Percentiles rank a stretch among this genome's conserved stretches.
Evolutionary conservation across 1,140 invertebrate genomes (phyloP).

Genomic region (Panonychus citri): DNA sequence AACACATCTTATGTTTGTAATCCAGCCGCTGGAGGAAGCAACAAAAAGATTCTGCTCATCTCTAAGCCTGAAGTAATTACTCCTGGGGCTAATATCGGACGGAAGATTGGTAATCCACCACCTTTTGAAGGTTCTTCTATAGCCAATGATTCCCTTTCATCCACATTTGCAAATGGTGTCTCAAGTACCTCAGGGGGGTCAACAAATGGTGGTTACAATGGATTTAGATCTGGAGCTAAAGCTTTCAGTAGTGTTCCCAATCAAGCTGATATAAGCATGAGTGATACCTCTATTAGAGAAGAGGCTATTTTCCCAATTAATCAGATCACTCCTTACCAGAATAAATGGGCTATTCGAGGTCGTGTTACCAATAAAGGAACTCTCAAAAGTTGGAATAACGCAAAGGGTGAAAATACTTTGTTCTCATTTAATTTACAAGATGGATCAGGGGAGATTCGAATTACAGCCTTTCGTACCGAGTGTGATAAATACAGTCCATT

Average conservation of each 20-base stretch:
- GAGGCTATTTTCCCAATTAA: slow-evolving; percentile 6
- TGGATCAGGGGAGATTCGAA: slow-evolving; percentile 76
- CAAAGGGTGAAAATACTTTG: slow-evolving; percentile 65
- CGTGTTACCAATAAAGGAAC: slow-evolving; percentile 57
- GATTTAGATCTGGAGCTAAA: too few species aligned
- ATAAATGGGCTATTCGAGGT: slow-evolving; percentile 40
- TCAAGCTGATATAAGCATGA: background rate
- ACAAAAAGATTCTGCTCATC: slow-evolving; percentile 35
- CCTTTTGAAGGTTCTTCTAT: background rate
- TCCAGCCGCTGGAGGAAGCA: too few species aligned
- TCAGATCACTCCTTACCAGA: slow-evolving; percentile 6
- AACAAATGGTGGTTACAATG: too few species aligned
- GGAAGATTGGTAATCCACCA: slow-evolving; percentile 48
- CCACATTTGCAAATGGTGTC: too few species aligned
- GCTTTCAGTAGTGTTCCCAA: too few species aligned
- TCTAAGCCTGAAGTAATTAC: slow-evolving; percentile 47
- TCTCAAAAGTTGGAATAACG: slow-evolving; percentile 71
- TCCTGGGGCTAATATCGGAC: slow-evolving; percentile 39
- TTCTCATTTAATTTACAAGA: slow-evolving; percentile 82
- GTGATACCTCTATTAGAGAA: background rate
- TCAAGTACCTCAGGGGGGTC: too few species aligned
- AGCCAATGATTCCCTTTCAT: too few species aligned
- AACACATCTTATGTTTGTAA: background rate
- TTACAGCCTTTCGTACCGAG: slow-evolving; percentile 73
- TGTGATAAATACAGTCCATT: slow-evolving; percentile 42